phyloP scores from a whole-genome alignment of 2,797 vertebrate genomes.

The Acanthiza pusilla region DNA sequence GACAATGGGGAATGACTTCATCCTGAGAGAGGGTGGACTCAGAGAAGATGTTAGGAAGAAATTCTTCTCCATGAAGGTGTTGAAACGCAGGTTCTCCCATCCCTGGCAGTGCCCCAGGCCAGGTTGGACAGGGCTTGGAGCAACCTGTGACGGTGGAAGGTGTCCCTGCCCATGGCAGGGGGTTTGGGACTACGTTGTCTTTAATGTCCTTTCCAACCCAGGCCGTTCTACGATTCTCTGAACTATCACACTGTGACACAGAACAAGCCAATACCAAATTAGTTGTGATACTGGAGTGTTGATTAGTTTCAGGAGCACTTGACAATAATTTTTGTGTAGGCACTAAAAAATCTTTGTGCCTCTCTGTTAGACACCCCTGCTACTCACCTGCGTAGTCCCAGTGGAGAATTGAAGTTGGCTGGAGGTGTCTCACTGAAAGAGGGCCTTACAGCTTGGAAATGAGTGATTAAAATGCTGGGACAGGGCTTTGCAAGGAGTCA shows the following conservation, averaged over 20 bases:
- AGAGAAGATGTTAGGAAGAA: not conserved
- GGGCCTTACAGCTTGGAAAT: not conserved
- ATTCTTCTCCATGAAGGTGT: not conserved
- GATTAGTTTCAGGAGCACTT: not conserved
- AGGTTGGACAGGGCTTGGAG: not conserved
- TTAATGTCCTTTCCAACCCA: not conserved
- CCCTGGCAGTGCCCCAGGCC: not conserved
- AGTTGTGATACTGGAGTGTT: not conserved
- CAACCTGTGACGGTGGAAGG: not conserved
- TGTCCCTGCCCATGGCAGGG: not conserved
- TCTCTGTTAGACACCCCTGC: not conserved
- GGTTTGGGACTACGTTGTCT: not conserved
- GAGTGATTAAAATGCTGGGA: not conserved
- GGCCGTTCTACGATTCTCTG: not conserved
- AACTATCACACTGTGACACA: not conserved
- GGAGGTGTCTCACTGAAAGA: not conserved
- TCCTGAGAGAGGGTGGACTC: not conserved
- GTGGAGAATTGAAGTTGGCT: not conserved
- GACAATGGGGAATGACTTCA: not conserved
- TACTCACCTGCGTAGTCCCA: not conserved
- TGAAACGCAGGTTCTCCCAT: not conserved
- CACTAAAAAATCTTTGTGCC: not conserved
- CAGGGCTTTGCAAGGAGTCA: not conserved
- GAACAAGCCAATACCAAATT: not conserved
- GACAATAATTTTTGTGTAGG: not conserved